phyloP scores from a whole-genome alignment of 2,888 invertebrate genomes.

The Amaurobius ferox region DNA sequence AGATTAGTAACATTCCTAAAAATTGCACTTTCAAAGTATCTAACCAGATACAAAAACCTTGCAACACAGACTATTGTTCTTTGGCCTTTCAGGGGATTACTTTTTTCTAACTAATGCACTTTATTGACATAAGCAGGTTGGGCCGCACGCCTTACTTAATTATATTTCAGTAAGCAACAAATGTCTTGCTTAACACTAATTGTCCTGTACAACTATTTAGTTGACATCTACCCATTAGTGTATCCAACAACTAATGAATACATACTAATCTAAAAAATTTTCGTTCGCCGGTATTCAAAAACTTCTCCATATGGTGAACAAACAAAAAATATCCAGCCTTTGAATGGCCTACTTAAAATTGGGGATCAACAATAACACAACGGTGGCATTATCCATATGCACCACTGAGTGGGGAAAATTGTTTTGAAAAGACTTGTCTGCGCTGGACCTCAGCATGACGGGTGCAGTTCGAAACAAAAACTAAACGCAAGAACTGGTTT shows the following conservation, averaged over 20 bases:
- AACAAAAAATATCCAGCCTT: conserved; percentile 29
- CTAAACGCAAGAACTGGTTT: conserved; percentile 51
- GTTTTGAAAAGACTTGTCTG: not conserved
- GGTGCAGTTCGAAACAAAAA: conserved; percentile 26
- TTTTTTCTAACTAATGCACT: not conserved
- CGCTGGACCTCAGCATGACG: conserved; percentile 18
- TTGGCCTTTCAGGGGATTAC: not conserved
- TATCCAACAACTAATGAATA: not conserved
- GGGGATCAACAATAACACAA: conserved; percentile 28
- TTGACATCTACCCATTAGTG: conserved; percentile 28
- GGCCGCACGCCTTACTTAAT: not conserved
- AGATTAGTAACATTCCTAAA: not conserved
- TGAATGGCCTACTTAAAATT: conserved; percentile 39
- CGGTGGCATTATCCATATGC: not conserved
- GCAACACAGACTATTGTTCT: not conserved
- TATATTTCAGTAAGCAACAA: not conserved
- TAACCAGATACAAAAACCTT: not conserved
- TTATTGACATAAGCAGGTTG: conserved; percentile 49
- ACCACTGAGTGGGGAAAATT: not conserved
- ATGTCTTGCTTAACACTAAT: conserved; percentile 17
- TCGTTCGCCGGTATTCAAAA: not conserved
- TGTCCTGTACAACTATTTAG: conserved; percentile 15
- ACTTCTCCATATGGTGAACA: conserved; percentile 2
- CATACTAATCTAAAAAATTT: not conserved
- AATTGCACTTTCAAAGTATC: not conserved